Conservation (phyloP, 2,888 invertebrate genomes). For the Drosophila lacicola region DNA sequence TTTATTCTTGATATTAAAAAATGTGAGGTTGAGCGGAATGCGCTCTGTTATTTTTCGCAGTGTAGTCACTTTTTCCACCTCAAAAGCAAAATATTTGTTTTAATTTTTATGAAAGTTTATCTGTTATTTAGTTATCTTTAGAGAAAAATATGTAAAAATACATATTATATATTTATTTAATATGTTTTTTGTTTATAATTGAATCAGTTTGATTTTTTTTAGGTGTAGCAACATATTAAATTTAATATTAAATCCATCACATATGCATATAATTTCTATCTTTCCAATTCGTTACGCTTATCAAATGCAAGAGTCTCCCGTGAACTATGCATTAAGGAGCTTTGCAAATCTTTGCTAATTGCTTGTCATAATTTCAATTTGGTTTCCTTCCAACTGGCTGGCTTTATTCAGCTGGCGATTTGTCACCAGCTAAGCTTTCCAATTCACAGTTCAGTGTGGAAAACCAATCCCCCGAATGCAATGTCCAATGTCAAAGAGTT, state of each 20-base stretch:
- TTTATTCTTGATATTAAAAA: too few species aligned
- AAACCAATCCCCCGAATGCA: conserved; percentile 21
- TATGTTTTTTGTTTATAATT: background rate
- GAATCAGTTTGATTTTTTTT: background rate
- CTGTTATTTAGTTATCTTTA: too few species aligned
- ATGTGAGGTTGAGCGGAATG: too few species aligned
- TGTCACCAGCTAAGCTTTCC: conserved; percentile 37
- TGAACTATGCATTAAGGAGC: background rate
- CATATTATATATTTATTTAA: too few species aligned
- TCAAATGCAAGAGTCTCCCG: background rate
- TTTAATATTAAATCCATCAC: too few species aligned
- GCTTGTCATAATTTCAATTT: conserved; percentile 27
- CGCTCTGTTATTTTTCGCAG: too few species aligned
- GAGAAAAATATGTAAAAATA: too few species aligned
- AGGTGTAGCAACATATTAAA: too few species aligned
- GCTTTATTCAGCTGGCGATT: conserved; percentile 35
- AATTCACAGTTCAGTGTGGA: conserved; percentile 32
- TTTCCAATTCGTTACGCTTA: background rate
- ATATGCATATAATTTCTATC: background rate
- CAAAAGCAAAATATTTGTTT: too few species aligned
- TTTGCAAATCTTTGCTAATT: conserved; percentile 42
- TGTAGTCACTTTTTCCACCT: too few species aligned
- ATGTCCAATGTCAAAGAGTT: conserved; percentile 48
- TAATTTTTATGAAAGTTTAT: too few species aligned
- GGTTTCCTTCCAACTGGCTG: conserved; percentile 11